Base-by-base conservation (phyloP, 2,113 vertebrate genomes). In the Nothoprocta pentlandii region DNA sequence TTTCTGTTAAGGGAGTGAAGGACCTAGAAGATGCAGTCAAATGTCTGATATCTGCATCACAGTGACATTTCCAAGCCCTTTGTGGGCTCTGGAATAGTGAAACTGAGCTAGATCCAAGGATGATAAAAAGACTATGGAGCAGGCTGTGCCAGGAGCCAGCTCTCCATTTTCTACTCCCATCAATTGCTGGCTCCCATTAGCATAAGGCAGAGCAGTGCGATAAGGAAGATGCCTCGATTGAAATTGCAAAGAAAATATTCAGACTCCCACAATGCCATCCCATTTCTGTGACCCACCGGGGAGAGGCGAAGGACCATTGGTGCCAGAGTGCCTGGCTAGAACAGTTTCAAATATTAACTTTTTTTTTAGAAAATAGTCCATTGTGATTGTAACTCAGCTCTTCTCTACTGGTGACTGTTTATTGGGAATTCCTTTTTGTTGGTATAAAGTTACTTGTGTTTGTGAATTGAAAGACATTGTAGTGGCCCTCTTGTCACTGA, bases 191-290 rank as follows among this genome's bases (percentile, higher is more conserved):
- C 69, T 77, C 90, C 19, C 4, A 0, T 74, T 54, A 87, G 47
- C 22, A 41, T 44, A 56, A 85, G 22, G 10, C 34, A 39, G 22
- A 0, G 1, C 3, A 25, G 54, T 0, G 1, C 73, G 54, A 76
- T 76, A 80, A 84, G 26, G 59, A 85, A 28, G 66, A 59, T 0
- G 0, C 11, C 47, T 59, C 47, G 0, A 0, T 78, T 64, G 53
- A 71, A 92, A 49, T 80, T 28, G 23, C 47, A 47, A 64, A 44
- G 42, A 51, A 62, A 64, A 20, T 47, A 0, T 44, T 70, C 78
- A 74, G 51, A 17, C 19, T 44, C n/a, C 44, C 46, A 23, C 23
- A 51, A 76, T 39, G 16, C 16, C 41, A 10, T 13, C 0, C 0
- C 4, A 26, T 41, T 83, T 56, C 67, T 80, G 73, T 23, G 14